These are phyloP conservation scores for Cyprinodon diabolis DNA, from an alignment of 2,797 vertebrate genomes.

Conservation along the genomic window DNA sequence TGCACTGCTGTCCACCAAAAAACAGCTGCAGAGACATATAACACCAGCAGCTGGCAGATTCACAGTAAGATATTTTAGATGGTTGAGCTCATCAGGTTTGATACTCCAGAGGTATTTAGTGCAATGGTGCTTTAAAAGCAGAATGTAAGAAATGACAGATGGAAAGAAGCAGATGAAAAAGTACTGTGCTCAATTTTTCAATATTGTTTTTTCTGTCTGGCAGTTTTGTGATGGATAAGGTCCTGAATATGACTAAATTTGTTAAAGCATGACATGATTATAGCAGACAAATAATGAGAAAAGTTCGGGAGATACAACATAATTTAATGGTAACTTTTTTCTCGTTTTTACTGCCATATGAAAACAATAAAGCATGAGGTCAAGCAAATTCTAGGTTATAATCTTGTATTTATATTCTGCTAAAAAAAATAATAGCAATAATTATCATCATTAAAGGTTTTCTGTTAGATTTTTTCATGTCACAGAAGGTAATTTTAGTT, in stretches of 20 bases:
- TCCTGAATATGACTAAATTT: constrained; percentile 30
- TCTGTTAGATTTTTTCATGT: not conserved
- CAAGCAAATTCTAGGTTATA: constrained; percentile 2
- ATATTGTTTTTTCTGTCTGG: constrained; percentile 18
- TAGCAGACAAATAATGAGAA: constrained; percentile 8
- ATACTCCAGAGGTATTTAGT: constrained; percentile 55
- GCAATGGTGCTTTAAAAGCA: constrained; percentile 47
- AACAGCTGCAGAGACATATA: constrained; percentile 52
- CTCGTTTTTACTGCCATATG: constrained; percentile 3
- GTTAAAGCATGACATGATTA: constrained; percentile 20
- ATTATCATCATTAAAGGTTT: not conserved
- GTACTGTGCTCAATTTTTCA: constrained; percentile 13
- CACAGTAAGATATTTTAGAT: constrained; percentile 63
- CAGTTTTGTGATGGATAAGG: constrained; percentile 34
- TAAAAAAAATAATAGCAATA: not conserved
- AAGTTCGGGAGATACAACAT: constrained; percentile 2
- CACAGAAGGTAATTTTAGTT: not conserved
- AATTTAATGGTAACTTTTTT: constrained; percentile 14
- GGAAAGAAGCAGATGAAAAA: constrained; percentile 19
- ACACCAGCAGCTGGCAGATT: constrained; percentile 63
- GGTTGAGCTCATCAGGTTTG: constrained; percentile 49
- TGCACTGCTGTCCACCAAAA: constrained; percentile 44
- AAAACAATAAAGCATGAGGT: constrained; percentile 4
- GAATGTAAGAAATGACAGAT: constrained; percentile 31
- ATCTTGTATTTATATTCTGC: not conserved